phyloP scores from a whole-genome alignment of 2,113 vertebrate species.

The Telmatochromis bifrenatus region DNA sequence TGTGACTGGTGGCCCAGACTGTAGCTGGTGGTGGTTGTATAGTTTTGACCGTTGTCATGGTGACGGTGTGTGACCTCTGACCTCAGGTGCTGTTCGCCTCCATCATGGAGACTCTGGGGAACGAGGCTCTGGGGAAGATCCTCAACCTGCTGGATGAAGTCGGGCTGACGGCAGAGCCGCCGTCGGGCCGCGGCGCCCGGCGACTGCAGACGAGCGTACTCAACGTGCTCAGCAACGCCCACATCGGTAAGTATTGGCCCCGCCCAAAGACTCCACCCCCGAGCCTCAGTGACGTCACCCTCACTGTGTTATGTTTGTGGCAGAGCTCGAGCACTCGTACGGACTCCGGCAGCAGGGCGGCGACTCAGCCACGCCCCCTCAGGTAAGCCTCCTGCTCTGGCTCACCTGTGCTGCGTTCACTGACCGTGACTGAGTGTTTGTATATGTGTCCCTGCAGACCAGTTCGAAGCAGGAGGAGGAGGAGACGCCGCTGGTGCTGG shows the following conservation, averaged over 20 bases:
- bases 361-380: not conserved
- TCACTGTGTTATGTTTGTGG: not conserved
- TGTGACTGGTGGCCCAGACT: not conserved
- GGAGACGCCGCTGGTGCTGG: conserved; percentile 38
- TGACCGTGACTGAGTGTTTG: not conserved
- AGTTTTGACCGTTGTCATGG: not conserved
- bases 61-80: not conserved
- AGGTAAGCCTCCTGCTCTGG: not conserved
- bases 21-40: not conserved
- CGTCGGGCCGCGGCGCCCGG: not conserved
- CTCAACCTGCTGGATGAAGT: conserved; percentile 62
- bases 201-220: conserved; percentile 36
- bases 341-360: not conserved
- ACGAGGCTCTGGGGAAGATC: conserved; percentile 71
- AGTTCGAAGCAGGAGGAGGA: not conserved
- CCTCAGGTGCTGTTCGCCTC: conserved; percentile 61
- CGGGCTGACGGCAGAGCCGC: not conserved
- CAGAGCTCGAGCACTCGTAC: conserved; percentile 54
- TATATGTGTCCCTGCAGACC: not conserved
- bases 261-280: not conserved
- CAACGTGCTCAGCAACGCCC: conserved; percentile 38
- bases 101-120: conserved; percentile 68
- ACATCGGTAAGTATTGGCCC: conserved; percentile 35
- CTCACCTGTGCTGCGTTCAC: not conserved
- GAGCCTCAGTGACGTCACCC: not conserved